Base-by-base conservation (phyloP, 1,140 invertebrate genomes). In the Anastrepha obliqua region DNA sequence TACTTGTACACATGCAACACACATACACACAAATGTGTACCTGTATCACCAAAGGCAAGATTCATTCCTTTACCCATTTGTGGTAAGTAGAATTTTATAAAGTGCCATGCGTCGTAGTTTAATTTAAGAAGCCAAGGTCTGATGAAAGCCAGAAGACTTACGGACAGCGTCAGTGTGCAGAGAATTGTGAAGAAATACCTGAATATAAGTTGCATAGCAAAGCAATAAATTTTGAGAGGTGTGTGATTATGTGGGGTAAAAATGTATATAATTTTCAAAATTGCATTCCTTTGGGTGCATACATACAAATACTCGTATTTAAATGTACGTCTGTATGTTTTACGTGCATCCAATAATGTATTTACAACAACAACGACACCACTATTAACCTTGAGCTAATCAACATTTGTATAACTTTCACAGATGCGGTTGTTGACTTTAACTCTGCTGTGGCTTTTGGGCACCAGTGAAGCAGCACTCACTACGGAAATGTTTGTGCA, bases 361-460 rank as follows among this genome's bases (percentile, higher is more conserved):
- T 55, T 81, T 81, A 81, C 9, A 81, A 81, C 6, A 20, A 11
- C 44, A 15, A 9, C 5, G 15, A 47, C 15, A 42, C 42, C 29
- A 74, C 4, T 74, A 13, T 7, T 5, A 74, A 74, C 74, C 74
- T 81, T 81, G 74, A 81, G n/a, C 20, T 55, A 17, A 81, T 20
- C 44, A 58, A 55, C 47, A 51, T 81, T 81, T 81, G 13, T 81
- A 81, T 47, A 81, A 15, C 67, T 81, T 81, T 81, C 47, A 51
- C 47, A 81, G 74, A 81, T 55, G 74, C 74, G 74, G 74, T 81
- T 55, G 17, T 55, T 81, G 74, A 81, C 44, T 6, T 58, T 81
- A 81, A 81, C 55, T 20, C 74, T 74, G 39, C 4, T 74, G 7
- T 74, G 67, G 67, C 8, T 74, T 74, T 29, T 74, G 67, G 44